Base-by-base conservation (phyloP, 2,113 vertebrate genomes). In the Serinus canaria region DNA sequence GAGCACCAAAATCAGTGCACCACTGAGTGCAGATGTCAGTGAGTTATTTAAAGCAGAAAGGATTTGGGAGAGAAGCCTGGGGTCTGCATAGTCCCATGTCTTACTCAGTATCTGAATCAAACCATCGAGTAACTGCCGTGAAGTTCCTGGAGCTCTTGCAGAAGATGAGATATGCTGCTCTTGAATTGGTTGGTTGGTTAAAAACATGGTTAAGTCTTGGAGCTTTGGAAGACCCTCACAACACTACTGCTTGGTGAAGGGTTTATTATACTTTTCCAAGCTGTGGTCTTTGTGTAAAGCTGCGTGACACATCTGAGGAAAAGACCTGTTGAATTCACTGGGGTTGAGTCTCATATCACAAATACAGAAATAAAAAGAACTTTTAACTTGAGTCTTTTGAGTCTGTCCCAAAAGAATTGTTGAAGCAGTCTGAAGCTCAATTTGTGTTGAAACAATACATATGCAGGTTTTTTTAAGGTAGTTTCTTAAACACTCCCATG, bases 11-110 rank as follows among this genome's bases (percentile, higher is more conserved):
- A 89, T 75, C 91, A 87, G 92, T 78, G 76, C 80, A 64, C 55
- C 50, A 93, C 47, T 0, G 10, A 84, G 78, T 95, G 91, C 92
- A 89, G 94, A 93, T 95, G 92, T 91, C 94, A 78, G 83, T 15
- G 92, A 87, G 94, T 95, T 96, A 97, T 95, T 96, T 97, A 94
- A 92, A 92, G 95, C 92, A 94, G 87, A 87, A 91, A 82, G 91
- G 92, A 92, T 90, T 82, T 92, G 89, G 73, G 92, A 87, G 72
- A 67, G 86, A 82, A 90, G 92, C 74, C 95, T 77, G 39, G 23
- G 90, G 92, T 22, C 83, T 89, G 2, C 37, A 11, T 41, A 66
- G 90, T 50, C 78, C 49, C 2, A 0, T 44, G 70, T 82, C 60
- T 93, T 83, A 70, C 80, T 92, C 79, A 75, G 78, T 81, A 83